Evolutionary conservation across 2,113 vertebrate genomes (phyloP).

Genomic region (Brienomyrus brachyistius): DNA sequence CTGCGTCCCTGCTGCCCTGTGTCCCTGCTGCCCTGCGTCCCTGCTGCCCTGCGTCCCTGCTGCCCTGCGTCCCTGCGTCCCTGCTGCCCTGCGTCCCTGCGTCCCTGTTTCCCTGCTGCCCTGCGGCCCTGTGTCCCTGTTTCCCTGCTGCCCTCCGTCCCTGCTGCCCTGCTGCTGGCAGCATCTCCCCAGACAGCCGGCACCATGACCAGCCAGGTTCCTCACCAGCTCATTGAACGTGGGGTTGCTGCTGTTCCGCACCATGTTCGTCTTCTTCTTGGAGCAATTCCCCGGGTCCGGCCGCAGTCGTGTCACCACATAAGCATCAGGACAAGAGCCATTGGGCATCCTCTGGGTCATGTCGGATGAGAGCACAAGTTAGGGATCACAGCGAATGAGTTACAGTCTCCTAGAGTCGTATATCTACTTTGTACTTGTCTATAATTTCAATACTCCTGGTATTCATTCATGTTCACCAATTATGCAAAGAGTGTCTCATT

Average conservation of each 20-base stretch:
- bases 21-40: too few relatives aligned
- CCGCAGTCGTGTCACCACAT: slow-evolving; percentile 69
- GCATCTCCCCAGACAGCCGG: neutral
- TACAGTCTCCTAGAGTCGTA: neutral
- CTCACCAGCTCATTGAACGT: slow-evolving; percentile 81
- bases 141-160: too few relatives aligned
- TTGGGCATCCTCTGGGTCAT: slow-evolving; percentile 64
- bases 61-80: too few relatives aligned
- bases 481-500: neutral
- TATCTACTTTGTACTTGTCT: neutral
- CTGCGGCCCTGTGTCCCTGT: too few relatives aligned
- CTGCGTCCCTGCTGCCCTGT: too few relatives aligned
- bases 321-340: slow-evolving; percentile 70
- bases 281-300: slow-evolving; percentile 59
- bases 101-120: too few relatives aligned
- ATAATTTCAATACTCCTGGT: neutral
- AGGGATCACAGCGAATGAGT: neutral
- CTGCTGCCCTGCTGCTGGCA: neutral
- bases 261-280: slow-evolving; percentile 72
- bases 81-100: too few relatives aligned
- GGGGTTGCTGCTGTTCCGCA: slow-evolving; percentile 70
- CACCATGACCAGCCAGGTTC: neutral
- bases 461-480: neutral
- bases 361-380: neutral
- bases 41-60: too few relatives aligned